phyloP scores from a whole-genome alignment of 1,140 invertebrate species.

The Adoxophyes honmai region DNA sequence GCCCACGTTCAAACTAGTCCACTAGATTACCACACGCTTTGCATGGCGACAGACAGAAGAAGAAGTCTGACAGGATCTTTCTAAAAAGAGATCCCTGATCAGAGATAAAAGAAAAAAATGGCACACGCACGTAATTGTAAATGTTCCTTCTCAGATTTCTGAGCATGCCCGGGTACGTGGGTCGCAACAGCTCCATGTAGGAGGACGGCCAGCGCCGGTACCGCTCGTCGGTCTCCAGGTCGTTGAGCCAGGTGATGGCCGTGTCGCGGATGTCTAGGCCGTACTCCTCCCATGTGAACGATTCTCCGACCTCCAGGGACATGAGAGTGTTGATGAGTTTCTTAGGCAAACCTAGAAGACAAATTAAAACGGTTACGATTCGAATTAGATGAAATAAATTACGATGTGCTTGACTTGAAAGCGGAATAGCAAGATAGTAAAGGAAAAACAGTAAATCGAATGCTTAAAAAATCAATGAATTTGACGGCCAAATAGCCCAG shows the following conservation, averaged over 20 bases:
- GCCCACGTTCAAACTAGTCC: no score
- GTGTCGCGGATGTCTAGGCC: conserved; percentile 95
- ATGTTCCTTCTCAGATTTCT: conserved; percentile 96
- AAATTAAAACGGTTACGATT: conserved; percentile 18
- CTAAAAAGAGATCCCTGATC: no score
- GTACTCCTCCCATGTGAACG: conserved; percentile 84
- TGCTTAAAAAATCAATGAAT: no score
- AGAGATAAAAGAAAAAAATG: no score
- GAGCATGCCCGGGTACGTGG: conserved; percentile 98
- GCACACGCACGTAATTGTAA: conserved; percentile 75
- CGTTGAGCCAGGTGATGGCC: conserved; percentile 95
- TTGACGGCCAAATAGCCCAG: no score
- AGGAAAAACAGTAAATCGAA: no score
- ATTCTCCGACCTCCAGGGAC: conserved; percentile 84
- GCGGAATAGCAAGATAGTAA: no score
- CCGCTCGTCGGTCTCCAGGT: conserved; percentile 93
- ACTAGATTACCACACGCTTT: no score
- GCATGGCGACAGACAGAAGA: no score
- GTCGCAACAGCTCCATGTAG: conserved; percentile 93
- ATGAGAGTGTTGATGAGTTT: conserved; percentile 79
- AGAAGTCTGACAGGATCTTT: no score
- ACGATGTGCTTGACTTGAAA: no score
- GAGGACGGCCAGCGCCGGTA: conserved; percentile 93
- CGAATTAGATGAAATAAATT: no score
- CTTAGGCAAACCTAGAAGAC: conserved; percentile 61